phyloP scores from a whole-genome alignment of 2,888 invertebrate species.

The Idaea dimidiata region DNA sequence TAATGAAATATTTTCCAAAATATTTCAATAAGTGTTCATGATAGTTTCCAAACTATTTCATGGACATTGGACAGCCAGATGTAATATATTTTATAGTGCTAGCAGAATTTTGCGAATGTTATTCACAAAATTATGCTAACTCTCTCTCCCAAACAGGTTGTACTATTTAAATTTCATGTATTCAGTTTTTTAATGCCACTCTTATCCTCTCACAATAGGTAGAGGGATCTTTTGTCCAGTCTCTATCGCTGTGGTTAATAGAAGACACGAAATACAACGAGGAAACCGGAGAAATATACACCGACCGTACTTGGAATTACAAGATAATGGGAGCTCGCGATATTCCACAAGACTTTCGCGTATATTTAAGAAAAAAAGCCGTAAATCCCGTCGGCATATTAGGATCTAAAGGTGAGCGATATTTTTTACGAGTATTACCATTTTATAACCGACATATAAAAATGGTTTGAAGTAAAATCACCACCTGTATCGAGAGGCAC shows the following conservation, averaged over 20 bases:
- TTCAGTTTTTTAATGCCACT: conserved; percentile 2
- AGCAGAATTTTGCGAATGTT: not conserved
- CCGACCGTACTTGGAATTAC: conserved; percentile 50
- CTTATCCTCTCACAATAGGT: conserved; percentile 52
- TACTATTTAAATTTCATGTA: not conserved
- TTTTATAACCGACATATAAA: conserved; percentile 1
- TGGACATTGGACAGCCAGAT: too few species aligned
- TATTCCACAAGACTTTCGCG: conserved; percentile 48
- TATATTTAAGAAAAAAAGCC: conserved; percentile 41
- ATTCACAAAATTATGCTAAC: not conserved
- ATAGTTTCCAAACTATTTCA: too few species aligned
- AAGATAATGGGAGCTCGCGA: conserved; percentile 49
- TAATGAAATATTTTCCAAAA: too few species aligned
- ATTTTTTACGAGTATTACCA: not conserved
- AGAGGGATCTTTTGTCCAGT: conserved; percentile 83
- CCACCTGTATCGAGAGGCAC: not conserved
- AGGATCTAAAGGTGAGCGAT: conserved; percentile 46
- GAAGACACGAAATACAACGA: conserved; percentile 42
- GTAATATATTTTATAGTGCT: not conserved
- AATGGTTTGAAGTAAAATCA: conserved; percentile 1
- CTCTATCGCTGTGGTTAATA: conserved; percentile 39
- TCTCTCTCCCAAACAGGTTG: not conserved
- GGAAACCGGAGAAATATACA: conserved; percentile 40
- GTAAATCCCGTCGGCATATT: conserved; percentile 49
- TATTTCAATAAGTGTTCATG: too few species aligned